These are phyloP conservation scores for Xiphydria camelus DNA, from an alignment of 2,888 invertebrate species.

Conservation along the genomic window DNA sequence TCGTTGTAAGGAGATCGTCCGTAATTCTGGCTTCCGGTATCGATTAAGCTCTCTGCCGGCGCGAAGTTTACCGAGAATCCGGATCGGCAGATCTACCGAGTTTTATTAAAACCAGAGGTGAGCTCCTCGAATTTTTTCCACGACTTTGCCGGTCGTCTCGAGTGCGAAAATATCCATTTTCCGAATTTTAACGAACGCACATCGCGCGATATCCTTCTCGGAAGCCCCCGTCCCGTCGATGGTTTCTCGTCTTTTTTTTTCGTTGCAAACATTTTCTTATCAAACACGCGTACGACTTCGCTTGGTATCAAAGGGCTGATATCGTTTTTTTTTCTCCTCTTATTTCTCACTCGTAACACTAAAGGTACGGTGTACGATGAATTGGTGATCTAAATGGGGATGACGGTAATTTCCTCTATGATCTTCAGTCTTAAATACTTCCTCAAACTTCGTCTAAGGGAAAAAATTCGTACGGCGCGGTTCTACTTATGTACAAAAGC, in stretches of 20 bases:
- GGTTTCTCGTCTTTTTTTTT: constrained; percentile 27
- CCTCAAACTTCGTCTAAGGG: constrained; percentile 38
- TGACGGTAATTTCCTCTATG: constrained; percentile 44
- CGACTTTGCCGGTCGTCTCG: too few relatives aligned
- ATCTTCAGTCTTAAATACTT: constrained; percentile 55
- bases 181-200: too few relatives aligned
- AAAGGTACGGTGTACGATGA: constrained; percentile 47
- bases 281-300: constrained; percentile 46
- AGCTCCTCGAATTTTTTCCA: too few relatives aligned
- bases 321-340: constrained; percentile 32
- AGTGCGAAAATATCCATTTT: too few relatives aligned
- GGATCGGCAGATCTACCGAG: too few relatives aligned
- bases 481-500: constrained; percentile 4
- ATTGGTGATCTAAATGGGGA: constrained; percentile 48
- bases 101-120: too few relatives aligned
- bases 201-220: constrained; percentile 18
- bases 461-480: constrained; percentile 26
- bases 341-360: constrained; percentile 32
- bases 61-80: too few relatives aligned
- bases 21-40: too few relatives aligned
- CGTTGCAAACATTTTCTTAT: constrained; percentile 34
- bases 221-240: constrained; percentile 24
- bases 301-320: constrained; percentile 54
- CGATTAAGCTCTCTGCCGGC: too few relatives aligned
- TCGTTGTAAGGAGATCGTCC: too few relatives aligned